Evolutionary conservation across 2,888 invertebrate genomes (phyloP).

Genomic region (Nephrocerus scutellatus): DNA sequence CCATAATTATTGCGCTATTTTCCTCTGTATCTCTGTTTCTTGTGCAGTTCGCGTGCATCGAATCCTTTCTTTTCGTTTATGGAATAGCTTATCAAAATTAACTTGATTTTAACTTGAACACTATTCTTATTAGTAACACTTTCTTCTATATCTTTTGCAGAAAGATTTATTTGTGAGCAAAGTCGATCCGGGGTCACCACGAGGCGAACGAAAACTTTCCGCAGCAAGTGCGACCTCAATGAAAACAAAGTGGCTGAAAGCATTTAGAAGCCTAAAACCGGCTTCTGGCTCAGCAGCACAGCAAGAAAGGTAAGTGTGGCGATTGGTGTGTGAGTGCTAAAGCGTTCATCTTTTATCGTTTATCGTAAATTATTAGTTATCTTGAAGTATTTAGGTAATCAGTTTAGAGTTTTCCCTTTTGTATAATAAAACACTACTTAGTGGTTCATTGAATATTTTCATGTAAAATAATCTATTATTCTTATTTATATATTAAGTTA

Average conservation of each 20-base stretch:
- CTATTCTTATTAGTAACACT: constrained; percentile 6
- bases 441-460: too few species aligned
- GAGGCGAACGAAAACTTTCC: constrained; percentile 75
- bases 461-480: too few species aligned
- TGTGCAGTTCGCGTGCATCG: not conserved
- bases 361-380: too few species aligned
- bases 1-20: too few species aligned
- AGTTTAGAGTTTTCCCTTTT: too few species aligned
- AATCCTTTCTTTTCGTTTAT: not conserved
- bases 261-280: constrained; percentile 88
- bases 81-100: too few species aligned
- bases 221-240: constrained; percentile 79
- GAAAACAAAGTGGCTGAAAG: constrained; percentile 97
- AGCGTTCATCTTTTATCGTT: too few species aligned
- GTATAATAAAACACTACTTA: too few species aligned
- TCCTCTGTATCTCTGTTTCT: constrained; percentile 6
- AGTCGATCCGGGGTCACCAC: constrained; percentile 59
- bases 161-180: constrained; percentile 78
- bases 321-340: not conserved
- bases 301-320: constrained; percentile 59
- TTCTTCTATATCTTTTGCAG: constrained; percentile 51
- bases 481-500: too few species aligned
- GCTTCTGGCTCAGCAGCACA: constrained; percentile 54
- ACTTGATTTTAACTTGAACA: too few species aligned
- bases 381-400: too few species aligned